phyloP scores from a whole-genome alignment of 2,888 invertebrate species.

The Mythimna vitellina region DNA sequence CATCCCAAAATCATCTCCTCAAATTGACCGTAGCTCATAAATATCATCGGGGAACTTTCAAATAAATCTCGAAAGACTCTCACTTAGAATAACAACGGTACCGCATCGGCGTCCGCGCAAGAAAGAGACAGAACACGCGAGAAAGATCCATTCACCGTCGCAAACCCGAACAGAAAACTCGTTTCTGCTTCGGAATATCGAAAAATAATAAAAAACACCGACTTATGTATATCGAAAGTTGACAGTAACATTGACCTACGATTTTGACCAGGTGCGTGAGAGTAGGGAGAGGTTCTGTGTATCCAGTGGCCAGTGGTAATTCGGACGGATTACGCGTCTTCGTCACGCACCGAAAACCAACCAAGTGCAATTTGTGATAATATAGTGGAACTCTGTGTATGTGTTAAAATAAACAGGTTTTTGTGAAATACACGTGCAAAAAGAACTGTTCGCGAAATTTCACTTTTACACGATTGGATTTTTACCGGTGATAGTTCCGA shows the following conservation, averaged over 20 bases:
- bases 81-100: constrained; percentile 64
- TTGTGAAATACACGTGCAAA: constrained; percentile 55
- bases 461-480: constrained; percentile 63
- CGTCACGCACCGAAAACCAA: constrained; percentile 60
- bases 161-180: constrained; percentile 72
- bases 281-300: constrained; percentile 45
- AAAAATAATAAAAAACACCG: constrained; percentile 60
- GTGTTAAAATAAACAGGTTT: constrained; percentile 60
- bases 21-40: constrained; percentile 61
- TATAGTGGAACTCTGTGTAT: constrained; percentile 59
- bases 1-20: constrained; percentile 47
- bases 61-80: constrained; percentile 59
- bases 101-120: constrained; percentile 69
- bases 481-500: constrained; percentile 55
- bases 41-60: constrained; percentile 62
- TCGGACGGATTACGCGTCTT: constrained; percentile 60
- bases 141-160: constrained; percentile 76
- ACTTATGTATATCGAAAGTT: constrained; percentile 67
- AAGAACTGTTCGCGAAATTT: constrained; percentile 59
- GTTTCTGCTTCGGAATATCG: constrained; percentile 63
- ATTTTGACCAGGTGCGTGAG: constrained; percentile 46
- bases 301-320: constrained; percentile 33
- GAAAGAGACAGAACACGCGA: constrained; percentile 71
- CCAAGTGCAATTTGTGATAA: constrained; percentile 52
- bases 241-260: constrained; percentile 54